Evolutionary conservation across 2,113 vertebrate genomes (phyloP).

Genomic region (Myotis brandtii): DNA sequence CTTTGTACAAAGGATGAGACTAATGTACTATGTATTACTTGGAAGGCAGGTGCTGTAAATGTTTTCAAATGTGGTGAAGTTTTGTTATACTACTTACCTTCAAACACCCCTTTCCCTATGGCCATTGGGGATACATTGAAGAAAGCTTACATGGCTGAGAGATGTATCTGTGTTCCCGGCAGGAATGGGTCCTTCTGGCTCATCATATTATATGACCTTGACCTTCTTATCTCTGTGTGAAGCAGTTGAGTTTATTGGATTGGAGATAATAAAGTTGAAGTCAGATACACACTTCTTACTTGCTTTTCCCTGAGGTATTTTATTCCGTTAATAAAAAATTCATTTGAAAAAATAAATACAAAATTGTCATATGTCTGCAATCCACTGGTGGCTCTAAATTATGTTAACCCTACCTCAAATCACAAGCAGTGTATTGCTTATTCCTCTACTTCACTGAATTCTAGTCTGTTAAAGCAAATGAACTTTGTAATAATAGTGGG

Average conservation of each 20-base stretch:
- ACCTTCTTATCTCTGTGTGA: background rate
- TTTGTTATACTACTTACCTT: background rate
- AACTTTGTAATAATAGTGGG: background rate
- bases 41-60: background rate
- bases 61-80: background rate
- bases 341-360: constrained; percentile 40
- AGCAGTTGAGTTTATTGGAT: constrained; percentile 20
- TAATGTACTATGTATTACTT: background rate
- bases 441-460: background rate
- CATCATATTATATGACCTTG: background rate
- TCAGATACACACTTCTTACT: background rate
- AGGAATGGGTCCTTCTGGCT: background rate
- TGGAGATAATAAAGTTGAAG: constrained; percentile 7
- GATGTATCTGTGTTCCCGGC: background rate
- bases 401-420: background rate
- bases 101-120: background rate
- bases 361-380: background rate
- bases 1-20: background rate
- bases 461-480: background rate
- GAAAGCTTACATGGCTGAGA: background rate
- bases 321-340: constrained; percentile 30
- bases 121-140: background rate
- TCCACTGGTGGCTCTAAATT: background rate
- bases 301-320: background rate
- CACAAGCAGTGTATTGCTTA: background rate